Evolutionary conservation across 2,113 vertebrate genomes (phyloP), one percentile per base, ranked within the genome.

Genomic region (Datnioides undecimradiatus): DNA sequence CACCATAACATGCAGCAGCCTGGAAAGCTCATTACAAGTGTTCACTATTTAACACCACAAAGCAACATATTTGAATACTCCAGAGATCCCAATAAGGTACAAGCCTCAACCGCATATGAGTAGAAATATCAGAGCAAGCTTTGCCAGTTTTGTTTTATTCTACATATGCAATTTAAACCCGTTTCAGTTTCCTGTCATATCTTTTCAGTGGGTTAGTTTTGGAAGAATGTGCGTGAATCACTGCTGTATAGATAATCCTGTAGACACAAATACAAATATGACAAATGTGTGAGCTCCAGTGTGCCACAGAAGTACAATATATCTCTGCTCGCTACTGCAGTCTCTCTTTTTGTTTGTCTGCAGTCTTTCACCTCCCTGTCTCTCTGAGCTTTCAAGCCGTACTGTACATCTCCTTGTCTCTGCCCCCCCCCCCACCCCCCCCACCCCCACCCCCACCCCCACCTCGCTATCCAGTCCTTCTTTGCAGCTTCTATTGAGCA

Each of bases 21-120:
- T 86, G 84, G 85, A 89, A 90, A 89, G 80, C 89, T 90, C 86
- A 90, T 90, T 89, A 88, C 75, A 80, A 86, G 62, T 77, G 73
- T 86, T 89, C 84, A 79, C 89, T 81, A 66, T 86, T 85, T 87
- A 87, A 88, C 78, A 74, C 80, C 78, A 75, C 76, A 71, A 73
- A 91, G 48, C 70, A 63, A 68, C 55, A 73, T 70, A 55, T 87
- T 79, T 72, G 60, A 83, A 80, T 67, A 70, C 60, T 69, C 43
- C 9, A 70, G 63, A 48, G 62, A 83, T 74, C 55, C 59, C 73
- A 64, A 70, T 43, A 65, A 82, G 38, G 58, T 23, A 9, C 33
- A 51, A 67, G 21, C 29, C 38, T 73, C 23, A 33, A 45, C 79
- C 72, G 52, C 52, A 57, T 58, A 45, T 40, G 52, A 55, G 13